Percentiles rank a stretch among this genome's conserved stretches.
Evolutionary conservation across 1,140 invertebrate species (phyloP).

Genomic region (Cotesia typhae): DNA sequence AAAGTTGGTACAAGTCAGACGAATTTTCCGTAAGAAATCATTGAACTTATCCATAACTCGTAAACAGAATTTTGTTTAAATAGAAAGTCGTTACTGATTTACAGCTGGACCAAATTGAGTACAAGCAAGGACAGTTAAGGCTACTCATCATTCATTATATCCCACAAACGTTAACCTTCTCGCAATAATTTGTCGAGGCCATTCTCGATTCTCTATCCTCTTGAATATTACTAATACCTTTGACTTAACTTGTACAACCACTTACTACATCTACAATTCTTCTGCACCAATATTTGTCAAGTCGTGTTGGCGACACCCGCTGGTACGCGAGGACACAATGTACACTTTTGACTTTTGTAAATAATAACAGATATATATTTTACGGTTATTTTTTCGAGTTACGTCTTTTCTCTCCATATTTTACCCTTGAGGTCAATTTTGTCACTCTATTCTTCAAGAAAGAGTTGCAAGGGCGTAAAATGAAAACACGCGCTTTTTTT

Average conservation of each 20-base stretch:
- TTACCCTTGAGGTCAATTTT: too few relatives aligned
- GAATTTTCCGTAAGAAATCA: background rate
- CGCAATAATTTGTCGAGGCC: constrained; percentile 21
- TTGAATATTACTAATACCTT: too few relatives aligned
- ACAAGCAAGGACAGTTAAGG: constrained; percentile 5
- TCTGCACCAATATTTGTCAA: background rate
- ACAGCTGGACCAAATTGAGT: background rate
- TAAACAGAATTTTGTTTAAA: background rate
- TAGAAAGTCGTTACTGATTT: constrained; percentile 22
- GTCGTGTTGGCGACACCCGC: constrained; percentile 44
- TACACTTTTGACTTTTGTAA: constrained; percentile 16
- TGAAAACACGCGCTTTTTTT: background rate
- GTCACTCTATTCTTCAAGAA: too few relatives aligned
- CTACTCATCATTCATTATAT: constrained; percentile 16
- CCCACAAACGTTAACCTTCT: constrained; percentile 8
- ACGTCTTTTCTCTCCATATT: background rate
- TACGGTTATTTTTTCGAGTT: constrained; percentile 22
- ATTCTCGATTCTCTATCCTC: background rate
- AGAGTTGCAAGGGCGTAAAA: too few relatives aligned
- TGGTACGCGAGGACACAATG: constrained; percentile 54
- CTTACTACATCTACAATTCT: background rate
- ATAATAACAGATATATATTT: constrained; percentile 33
- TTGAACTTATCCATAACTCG: background rate
- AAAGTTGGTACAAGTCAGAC: too few relatives aligned
- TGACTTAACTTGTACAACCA: too few relatives aligned